phyloP scores from a whole-genome alignment of 1,140 invertebrate genomes.

The Anastrepha ludens region DNA sequence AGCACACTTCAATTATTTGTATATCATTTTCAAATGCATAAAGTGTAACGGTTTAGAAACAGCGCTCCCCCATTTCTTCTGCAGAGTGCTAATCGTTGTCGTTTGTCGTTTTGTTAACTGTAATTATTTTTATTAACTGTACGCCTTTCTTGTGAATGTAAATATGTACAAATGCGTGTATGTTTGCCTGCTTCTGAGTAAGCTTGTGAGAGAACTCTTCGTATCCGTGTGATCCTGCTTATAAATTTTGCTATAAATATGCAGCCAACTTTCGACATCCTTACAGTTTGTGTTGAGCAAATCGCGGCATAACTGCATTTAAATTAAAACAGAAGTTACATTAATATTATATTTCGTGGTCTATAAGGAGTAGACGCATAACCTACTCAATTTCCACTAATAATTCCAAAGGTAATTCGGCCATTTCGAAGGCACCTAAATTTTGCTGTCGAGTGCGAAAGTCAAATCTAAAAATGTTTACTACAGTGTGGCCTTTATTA shows the following conservation, averaged over 20 bases:
- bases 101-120: conserved; percentile 67
- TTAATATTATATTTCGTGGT: too few relatives aligned
- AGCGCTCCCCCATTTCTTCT: conserved; percentile 25
- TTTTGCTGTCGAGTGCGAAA: too few relatives aligned
- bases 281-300: conserved; percentile 27
- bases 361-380: too few relatives aligned
- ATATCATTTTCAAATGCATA: conserved; percentile 47
- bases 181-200: not conserved
- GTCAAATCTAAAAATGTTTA: too few relatives aligned
- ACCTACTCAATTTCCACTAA: too few relatives aligned
- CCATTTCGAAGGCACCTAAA: too few relatives aligned
- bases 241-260: conserved; percentile 39
- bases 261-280: not conserved
- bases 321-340: not conserved
- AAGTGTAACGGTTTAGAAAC: conserved; percentile 71
- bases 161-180: not conserved
- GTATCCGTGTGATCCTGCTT: not conserved
- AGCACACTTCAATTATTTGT: conserved; percentile 54
- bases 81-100: conserved; percentile 53
- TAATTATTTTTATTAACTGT: conserved; percentile 73
- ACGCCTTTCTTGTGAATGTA: conserved; percentile 45
- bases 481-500: too few relatives aligned
- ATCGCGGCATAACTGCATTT: conserved; percentile 1
- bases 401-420: too few relatives aligned
- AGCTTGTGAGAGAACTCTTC: not conserved